Evolutionary conservation across 2,113 vertebrate species (phyloP).

Genomic region (Mus spicilegus): DNA sequence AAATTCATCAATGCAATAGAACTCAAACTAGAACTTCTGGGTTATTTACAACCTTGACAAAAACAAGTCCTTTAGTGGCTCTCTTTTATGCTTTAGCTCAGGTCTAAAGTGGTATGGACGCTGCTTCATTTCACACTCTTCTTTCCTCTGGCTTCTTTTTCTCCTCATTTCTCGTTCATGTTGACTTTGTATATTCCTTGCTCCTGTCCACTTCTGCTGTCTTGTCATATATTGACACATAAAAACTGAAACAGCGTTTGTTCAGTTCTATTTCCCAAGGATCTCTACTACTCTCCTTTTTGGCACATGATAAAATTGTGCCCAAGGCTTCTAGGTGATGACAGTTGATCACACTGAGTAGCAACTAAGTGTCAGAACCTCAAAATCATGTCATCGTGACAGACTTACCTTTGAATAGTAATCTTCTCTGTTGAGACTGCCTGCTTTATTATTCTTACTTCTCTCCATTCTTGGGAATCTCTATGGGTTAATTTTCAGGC

Average conservation of each 20-base stretch:
- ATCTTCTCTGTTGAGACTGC: background rate
- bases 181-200: background rate
- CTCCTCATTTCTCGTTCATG: background rate
- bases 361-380: background rate
- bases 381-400: background rate
- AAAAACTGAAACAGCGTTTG: background rate
- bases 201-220: background rate
- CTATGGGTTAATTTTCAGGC: constrained; percentile 38
- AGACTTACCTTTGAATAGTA: background rate
- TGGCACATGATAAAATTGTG: background rate
- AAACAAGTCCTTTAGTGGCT: background rate
- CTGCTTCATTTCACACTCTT: background rate
- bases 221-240: background rate
- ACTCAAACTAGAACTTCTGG: background rate
- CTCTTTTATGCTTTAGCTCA: background rate
- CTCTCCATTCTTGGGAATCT: background rate
- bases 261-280: background rate
- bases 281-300: background rate
- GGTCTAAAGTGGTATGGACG: background rate
- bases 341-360: background rate
- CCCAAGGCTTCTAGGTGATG: background rate
- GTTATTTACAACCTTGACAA: background rate
- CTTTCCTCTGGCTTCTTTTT: background rate
- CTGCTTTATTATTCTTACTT: constrained; percentile 44
- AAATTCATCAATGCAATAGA: background rate